Evolutionary conservation across 2,888 invertebrate species (phyloP), one percentile per base, ranked within the genome.

Genomic region (Hirtodrosophila confusa): DNA sequence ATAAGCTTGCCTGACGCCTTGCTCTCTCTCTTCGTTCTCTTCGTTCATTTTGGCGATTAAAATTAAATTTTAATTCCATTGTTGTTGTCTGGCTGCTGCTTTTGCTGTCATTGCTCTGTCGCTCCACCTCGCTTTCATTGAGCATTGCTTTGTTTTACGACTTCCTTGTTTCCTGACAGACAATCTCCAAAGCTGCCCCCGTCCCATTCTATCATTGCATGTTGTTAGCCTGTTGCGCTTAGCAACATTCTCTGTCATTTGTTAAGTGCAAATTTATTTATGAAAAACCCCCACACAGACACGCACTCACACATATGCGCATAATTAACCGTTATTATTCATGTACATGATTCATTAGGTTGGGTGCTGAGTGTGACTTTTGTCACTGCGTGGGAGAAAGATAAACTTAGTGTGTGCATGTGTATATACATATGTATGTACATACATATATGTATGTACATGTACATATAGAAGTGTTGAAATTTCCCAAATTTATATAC

Each of bases 241-340:
- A 73, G 79, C 73, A 82, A 86, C 76, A 82, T 78, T 82, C 86
- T 87, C 64, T 9, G 31, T 61, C 66, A 82, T 86, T 70, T 79
- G 76, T 76, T 83, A 86, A 82, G 69, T 86, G 82, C 62, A 67
- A 86, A 88, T 79, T 86, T 82, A 82, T 88, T 82, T 82, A 82
- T 80, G 80, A 85, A 80, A 78, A 67, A 48, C 41, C 65, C 51
- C 54, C 41, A 40, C 8, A 9, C 24, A 60, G 24, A 17, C 35
- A 55, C 40, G 41, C 27, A 43, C 27, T n/a, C 27, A 50, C 35
- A 45, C 31, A 65, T 58, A 54, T 60, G 50, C 47, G 50, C 63
- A 63, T 88, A 82, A 82, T 82, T 86, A 82, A 86, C 86, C 35
- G 76, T 55, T 73, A 79, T 82, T 82, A 82, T 82, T 86, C 86